A percentile compares a stretch with the other conserved stretches of the same genome.
phyloP scores from a whole-genome alignment of 2,888 invertebrate species.

The Didymodactylos carnosus region DNA sequence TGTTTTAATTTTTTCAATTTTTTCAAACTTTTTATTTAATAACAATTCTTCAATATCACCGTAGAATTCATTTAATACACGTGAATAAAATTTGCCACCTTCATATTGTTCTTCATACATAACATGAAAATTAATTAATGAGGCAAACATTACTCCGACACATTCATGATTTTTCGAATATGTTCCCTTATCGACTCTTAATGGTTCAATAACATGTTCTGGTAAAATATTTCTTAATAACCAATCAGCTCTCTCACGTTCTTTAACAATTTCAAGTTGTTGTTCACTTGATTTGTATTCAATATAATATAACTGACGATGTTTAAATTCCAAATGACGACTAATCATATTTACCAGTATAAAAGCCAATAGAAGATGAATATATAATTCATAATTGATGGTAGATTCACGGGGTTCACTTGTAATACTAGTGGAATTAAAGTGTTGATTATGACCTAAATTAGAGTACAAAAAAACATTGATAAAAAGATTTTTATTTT shows the following conservation, averaged over 20 bases:
- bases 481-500: no score
- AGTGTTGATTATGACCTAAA: no score
- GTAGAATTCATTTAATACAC: conserved; percentile 85
- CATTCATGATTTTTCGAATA: conserved; percentile 82
- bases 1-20: conserved; percentile 90
- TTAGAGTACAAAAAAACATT: no score
- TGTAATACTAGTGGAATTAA: no score
- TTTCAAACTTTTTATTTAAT: conserved; percentile 55
- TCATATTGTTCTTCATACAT: conserved; percentile 90
- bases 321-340: not conserved
- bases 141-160: conserved; percentile 80
- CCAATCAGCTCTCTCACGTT: conserved; percentile 89
- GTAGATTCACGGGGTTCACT: no score
- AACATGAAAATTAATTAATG: conserved; percentile 74
- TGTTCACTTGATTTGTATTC: not conserved
- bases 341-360: not conserved
- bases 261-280: conserved; percentile 51
- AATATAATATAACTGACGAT: not conserved
- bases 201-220: conserved; percentile 47
- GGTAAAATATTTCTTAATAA: conserved; percentile 87
- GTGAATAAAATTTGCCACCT: conserved; percentile 75
- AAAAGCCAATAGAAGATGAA: no score
- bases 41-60: conserved; percentile 84
- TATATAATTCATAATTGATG: no score
- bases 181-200: not conserved